Base-by-base conservation (phyloP, 2,888 invertebrate species). In the Drosophila rubida region DNA sequence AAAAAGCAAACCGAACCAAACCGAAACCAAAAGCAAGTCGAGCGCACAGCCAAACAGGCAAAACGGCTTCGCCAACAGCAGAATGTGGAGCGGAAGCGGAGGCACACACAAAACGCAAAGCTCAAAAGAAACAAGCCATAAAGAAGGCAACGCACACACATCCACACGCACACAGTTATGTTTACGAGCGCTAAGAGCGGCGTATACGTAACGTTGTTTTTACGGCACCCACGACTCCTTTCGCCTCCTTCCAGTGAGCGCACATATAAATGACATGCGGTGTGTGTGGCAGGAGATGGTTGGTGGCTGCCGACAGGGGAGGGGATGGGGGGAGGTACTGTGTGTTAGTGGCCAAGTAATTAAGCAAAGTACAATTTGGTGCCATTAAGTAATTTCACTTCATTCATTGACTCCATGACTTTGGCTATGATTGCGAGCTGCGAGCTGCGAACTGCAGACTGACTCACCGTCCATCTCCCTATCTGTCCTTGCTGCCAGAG, bases 351-450 rank as follows among this genome's bases (percentile, higher is more conserved):
- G 74, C 82, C 80, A 80, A 89, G 89, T 89, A 89, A 89, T 89
- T 89, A 89, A 89, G 88, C 87, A 87, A 89, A 89, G 89, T 88
- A 88, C 80, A 82, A 88, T 89, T 88, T 82, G 82, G 80, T 88
- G 78, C 80, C 87, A 88, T 87, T 88, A 89, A 89, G 80, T 88
- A 88, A 84, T 89, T 88, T 86, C 79, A 75, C 77, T 75, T 75
- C 81, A 84, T 78, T 81, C 87, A 78, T 75, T 83, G 80, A 83
- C 78, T 78, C 57, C 53, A 42, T 53, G 70, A 75, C 71, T 71
- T 60, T 50, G 64, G 59, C 35, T 37, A 6, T 6, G 45, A 39
- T 51, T 11, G 16, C 13, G 39, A 39, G 9, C 39, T 39, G 14
- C 19, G 19, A 19, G 19, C 19, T 19, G 19, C 13, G 4, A 35